A percentile compares a stretch with the other conserved stretches of the same genome.
Conservation (phyloP, 2,113 vertebrate species). For the Nicator chloris region DNA sequence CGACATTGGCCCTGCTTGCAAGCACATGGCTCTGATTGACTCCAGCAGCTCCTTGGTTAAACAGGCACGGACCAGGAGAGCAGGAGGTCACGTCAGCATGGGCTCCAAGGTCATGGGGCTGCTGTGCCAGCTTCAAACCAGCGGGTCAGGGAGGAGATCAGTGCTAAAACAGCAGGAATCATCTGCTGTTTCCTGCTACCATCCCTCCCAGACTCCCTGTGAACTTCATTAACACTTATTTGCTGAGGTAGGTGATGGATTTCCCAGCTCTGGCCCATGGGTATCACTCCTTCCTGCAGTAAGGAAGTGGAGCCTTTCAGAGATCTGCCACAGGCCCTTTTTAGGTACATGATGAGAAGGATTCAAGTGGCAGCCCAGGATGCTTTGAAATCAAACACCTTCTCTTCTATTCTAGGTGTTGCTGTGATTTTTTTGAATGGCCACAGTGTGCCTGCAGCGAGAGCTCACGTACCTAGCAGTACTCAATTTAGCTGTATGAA, state of each 20-base stretch:
- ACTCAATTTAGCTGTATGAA: constrained; percentile 55
- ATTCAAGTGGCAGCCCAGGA: constrained; percentile 41
- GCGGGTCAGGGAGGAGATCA: not conserved
- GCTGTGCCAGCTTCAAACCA: not conserved
- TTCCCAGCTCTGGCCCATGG: not conserved
- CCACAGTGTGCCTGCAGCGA: constrained; percentile 8
- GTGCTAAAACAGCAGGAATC: not conserved
- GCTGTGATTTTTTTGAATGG: constrained; percentile 55
- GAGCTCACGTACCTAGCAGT: constrained; percentile 1
- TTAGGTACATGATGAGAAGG: not conserved
- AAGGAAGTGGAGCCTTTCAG: not conserved
- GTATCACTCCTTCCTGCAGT: not conserved
- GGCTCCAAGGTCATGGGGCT: not conserved
- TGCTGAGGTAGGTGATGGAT: not conserved
- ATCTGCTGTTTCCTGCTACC: not conserved
- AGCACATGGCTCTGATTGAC: not conserved
- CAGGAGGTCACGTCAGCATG: not conserved
- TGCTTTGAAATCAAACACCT: constrained; percentile 43
- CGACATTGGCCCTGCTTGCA: not conserved
- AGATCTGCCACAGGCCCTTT: not conserved
- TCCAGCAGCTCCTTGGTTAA: not conserved
- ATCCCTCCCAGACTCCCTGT: not conserved
- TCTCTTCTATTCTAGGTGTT: constrained; percentile 19
- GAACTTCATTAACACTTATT: not conserved
- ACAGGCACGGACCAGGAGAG: not conserved